Conservation (phyloP, 2,888 invertebrate species). For the Drosophila tanythrix region DNA sequence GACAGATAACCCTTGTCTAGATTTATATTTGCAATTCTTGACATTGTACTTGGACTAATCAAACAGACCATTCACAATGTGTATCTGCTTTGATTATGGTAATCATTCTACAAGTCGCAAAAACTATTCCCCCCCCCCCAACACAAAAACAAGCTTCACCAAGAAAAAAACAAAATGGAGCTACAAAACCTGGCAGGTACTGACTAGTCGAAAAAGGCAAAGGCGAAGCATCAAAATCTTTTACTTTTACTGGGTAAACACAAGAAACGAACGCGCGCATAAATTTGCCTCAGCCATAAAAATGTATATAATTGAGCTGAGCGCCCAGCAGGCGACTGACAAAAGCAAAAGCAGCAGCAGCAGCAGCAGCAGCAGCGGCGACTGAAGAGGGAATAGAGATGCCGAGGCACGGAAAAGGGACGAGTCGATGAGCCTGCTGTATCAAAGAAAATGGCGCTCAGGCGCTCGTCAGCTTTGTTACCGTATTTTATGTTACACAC, state of each 20-base stretch:
- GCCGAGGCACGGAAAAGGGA: constrained; percentile 47
- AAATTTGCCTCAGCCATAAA: constrained; percentile 72
- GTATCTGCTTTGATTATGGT: constrained; percentile 7
- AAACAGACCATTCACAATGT: constrained; percentile 3
- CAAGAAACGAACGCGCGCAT: constrained; percentile 70
- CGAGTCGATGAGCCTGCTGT: constrained; percentile 49
- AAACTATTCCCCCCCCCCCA: constrained; percentile 6
- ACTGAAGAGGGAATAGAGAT: constrained; percentile 46
- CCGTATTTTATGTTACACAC: constrained; percentile 43
- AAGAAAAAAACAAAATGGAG: constrained; percentile 14
- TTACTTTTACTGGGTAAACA: constrained; percentile 60
- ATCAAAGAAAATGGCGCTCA: constrained; percentile 64
- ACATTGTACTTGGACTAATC: constrained; percentile 14
- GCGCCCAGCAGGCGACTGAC: constrained; percentile 52
- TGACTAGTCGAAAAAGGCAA: not conserved
- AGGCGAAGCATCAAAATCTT: constrained; percentile 13
- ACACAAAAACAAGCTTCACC: not conserved
- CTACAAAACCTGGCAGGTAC: constrained; percentile 10
- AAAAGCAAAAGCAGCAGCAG: constrained; percentile 7
- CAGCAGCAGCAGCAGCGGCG: constrained; percentile 14
- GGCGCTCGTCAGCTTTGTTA: constrained; percentile 45
- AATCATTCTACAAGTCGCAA: constrained; percentile 7
- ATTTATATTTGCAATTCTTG: constrained; percentile 1
- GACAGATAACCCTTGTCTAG: constrained; percentile 12
- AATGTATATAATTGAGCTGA: constrained; percentile 77